Conservation (phyloP, 2,888 invertebrate species). For the Bellardia bayeri region DNA sequence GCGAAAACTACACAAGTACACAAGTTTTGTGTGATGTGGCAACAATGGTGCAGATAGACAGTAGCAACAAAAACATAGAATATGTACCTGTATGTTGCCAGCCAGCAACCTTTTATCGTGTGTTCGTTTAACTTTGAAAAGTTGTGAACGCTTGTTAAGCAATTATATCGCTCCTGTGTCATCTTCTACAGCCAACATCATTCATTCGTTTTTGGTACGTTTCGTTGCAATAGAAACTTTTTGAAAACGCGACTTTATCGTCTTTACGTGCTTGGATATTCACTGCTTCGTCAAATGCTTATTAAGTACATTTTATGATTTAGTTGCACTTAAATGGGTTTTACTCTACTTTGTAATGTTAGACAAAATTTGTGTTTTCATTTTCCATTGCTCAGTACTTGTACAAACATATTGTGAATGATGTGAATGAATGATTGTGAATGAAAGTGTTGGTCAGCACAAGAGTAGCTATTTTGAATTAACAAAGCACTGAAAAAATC, state of each 20-base stretch:
- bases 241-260: constrained; percentile 44
- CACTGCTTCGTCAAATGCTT: not conserved
- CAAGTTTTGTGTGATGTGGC: constrained; percentile 29
- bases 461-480: too few species aligned
- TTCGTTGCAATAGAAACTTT: constrained; percentile 18
- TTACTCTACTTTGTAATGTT: constrained; percentile 7
- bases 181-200: constrained; percentile 66
- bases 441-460: too few species aligned
- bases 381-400: too few species aligned
- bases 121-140: constrained; percentile 66
- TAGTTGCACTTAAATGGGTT: not conserved
- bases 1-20: constrained; percentile 51
- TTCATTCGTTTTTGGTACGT: constrained; percentile 24
- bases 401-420: too few species aligned
- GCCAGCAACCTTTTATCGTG: constrained; percentile 43
- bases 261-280: constrained; percentile 58
- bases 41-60: constrained; percentile 28
- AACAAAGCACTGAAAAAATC: too few species aligned
- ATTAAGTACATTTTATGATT: constrained; percentile 30
- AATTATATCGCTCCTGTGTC: constrained; percentile 77
- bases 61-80: constrained; percentile 8
- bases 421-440: too few species aligned
- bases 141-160: constrained; percentile 77
- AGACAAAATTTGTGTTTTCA: not conserved
- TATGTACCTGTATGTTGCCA: not conserved